Base-by-base conservation (phyloP, 35 echinoderm and acorn worm species). In the Lytechinus variegatus region DNA sequence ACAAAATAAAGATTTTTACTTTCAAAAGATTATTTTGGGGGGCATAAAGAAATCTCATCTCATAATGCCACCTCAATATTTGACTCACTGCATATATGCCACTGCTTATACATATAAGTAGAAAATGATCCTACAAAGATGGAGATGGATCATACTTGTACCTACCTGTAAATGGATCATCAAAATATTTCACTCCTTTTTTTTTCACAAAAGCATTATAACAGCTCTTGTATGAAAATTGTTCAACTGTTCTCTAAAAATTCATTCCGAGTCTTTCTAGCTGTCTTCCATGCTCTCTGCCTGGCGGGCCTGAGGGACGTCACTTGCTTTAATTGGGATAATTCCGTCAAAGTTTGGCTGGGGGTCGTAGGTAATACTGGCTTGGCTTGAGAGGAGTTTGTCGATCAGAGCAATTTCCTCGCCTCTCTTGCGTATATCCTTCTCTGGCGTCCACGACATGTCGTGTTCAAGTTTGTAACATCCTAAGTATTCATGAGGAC, bases 401-500 rank as follows among this genome's bases (percentile, higher is more conserved):
- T 99, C 94, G 56, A 99, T 97, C 8, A 97, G 55, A 16, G 95
- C 95, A 27, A 96, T 96, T 16, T 99, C 98, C 21, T 96, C 87
- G 8, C 95, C 86, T 27, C 98, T 54, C 93, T 86, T 95, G 44
- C 95, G 95, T 51, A 97, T 92, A 54, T 99, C 96, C 86, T 99
- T 96, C 8, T 90, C 97, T 9, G 97, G 98, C 8, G 98, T 99
- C 98, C 98, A 99, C 21, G 98, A 97, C 97, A 99, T 98, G 95
- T 99, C 98, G 16, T 98, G 61, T 60, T 99, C 98, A 27, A 99
- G 95, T 13, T 95, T 86, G 95, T 99, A 99, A 27, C 95, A 95
- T 89, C 97, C 98, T 1, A 97, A 87, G 66, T 97, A 99, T 56
- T 97, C 96, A 93, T 99, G 98, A 4, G 98, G 98, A 72, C 97